Evolutionary conservation across 2,797 vertebrate genomes (phyloP), one percentile per base, ranked within the genome.

Genomic region (Coluber constrictor): DNA sequence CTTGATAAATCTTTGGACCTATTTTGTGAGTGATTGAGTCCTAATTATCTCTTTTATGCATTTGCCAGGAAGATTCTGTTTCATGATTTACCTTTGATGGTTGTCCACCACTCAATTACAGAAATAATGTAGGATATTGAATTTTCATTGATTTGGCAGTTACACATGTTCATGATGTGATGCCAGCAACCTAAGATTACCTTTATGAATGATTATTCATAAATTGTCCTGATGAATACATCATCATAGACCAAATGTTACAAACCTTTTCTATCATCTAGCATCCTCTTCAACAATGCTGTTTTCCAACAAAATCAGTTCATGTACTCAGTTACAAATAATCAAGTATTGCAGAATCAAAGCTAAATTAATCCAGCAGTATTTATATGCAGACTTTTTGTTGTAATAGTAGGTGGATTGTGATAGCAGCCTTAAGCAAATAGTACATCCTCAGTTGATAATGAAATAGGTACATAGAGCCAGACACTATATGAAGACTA

Each of bases 401-500:
- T 2, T 54, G 51, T 70, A 94, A 94, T 91, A 20, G 59, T 54
- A 59, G 90, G 51, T 83, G 63, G 60, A 90, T 83, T 92, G 23
- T 0, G 87, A 86, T 51, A 37, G 15, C 79, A 27, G 57, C 57
- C 63, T 27, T 79, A 79, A 2, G 18, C 61, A 66, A 2, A 0
- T 0, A 88, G 86, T 87, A n/a, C 83, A 32, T 90, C 66, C 70
- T 91, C 90, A 93, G 92, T 91, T 91, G 18, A 61, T 90, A 66
- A 66, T 93, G 55, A 61, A 37, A 93, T 88, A 51, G 92, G 47
- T 2, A 54, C 89, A 92, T 70, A 57, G 95, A 93, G 92, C 86
- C 87, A 92, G 94, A 92, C 94, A 95, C 94, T 93, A 86, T 27
- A 79, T 70, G 94, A 96, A 93, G 96, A 94, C 74, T 90, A 90